Base-by-base conservation (phyloP, 2,113 vertebrate species). In the Vimba vimba region DNA sequence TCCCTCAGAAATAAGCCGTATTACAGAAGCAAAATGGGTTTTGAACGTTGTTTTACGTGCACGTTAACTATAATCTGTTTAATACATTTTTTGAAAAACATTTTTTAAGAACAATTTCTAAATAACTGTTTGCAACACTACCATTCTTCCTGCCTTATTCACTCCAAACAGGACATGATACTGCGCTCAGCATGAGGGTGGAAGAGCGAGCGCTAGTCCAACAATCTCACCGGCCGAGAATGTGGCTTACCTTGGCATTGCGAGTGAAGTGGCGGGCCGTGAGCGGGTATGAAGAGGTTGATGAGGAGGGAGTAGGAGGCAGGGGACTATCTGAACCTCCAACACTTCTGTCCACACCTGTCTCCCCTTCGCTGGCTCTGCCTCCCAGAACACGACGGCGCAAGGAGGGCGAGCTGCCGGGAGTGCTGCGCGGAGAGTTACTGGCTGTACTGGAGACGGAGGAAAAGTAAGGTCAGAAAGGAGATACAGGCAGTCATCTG, bases 381-480 rank as follows among this genome's bases (percentile, higher is more conserved):
- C 95, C 91, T 83, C 95, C 95, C 23, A 96, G 91, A 73, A 97
- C 93, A 77, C 96, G 94, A 85, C 96, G 96, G 4, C 96, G 95
- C 88, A 97, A 90, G 10, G 96, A 96, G 0, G 97, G 97, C 43
- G 97, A 97, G 93, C 95, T 97, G 91, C 95, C 96, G 0, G 97
- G 97, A 2, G 96, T 97, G 93, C 96, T 97, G 90, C 96, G 96
- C 17, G 96, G 96, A 87, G 96, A 97, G 91, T 96, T 96, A 91
- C 95, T 97, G 90, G 96, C 95, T 36, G 96, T 97, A 87, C 96
- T 97, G 91, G 25, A 89, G 87, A 11, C 30, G 39, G 52, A 69
- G 60, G 19, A 4, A 71, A 59, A 75, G 21, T 19, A 47, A 43
- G 36, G 17, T 90, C 8, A 88, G 76, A 64, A 0, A 62, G 8